phyloP scores from a whole-genome alignment of 2,113 vertebrate genomes.

The Sturnus vulgaris region DNA sequence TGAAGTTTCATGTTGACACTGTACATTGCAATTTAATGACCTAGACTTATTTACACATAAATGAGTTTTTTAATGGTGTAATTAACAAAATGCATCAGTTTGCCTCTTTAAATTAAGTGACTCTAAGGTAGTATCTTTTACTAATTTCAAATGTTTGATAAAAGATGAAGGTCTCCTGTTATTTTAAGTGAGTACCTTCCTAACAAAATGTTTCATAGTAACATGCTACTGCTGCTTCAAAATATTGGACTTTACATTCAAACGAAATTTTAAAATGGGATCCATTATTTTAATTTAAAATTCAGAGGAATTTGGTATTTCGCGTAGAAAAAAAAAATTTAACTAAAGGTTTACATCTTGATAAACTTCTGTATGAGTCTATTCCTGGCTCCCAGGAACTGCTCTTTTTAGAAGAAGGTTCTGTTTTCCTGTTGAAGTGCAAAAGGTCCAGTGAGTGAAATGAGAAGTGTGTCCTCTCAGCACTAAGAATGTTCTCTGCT shows the following conservation, averaged over 20 bases:
- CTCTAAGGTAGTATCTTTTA: constrained; percentile 48
- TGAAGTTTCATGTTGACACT: not conserved
- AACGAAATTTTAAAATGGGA: not conserved
- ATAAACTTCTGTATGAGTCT: not conserved
- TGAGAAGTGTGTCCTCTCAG: not conserved
- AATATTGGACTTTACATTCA: not conserved
- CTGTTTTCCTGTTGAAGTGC: not conserved
- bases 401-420: not conserved
- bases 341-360: not conserved
- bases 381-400: not conserved
- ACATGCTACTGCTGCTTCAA: not conserved
- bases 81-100: constrained; percentile 71
- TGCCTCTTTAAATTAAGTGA: constrained; percentile 55
- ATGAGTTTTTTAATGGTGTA: constrained; percentile 70
- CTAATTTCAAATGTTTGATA: constrained; percentile 61
- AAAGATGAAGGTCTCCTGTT: constrained; percentile 63
- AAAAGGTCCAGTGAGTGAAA: not conserved
- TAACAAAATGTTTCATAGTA: not conserved
- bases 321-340: not conserved
- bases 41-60: constrained; percentile 74
- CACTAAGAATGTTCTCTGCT: not conserved
- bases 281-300: not conserved
- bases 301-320: not conserved
- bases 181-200: not conserved
- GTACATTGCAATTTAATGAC: constrained; percentile 69